phyloP scores from a whole-genome alignment of 2,888 invertebrate species.

The Nasonovia ribisnigri region DNA sequence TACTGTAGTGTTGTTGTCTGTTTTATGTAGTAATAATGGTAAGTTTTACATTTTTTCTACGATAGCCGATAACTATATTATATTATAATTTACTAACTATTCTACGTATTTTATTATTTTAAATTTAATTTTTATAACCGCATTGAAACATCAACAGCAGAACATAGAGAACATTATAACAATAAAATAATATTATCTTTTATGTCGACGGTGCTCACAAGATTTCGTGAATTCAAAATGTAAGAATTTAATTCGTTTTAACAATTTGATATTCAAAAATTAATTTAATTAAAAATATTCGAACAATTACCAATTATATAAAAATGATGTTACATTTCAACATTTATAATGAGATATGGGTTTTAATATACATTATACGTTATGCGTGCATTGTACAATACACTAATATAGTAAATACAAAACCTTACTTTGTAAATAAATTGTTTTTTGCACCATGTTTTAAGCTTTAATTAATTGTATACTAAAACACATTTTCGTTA shows the following conservation, averaged over 20 bases:
- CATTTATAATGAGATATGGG: not conserved
- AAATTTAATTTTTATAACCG: not conserved
- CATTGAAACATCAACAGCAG: not conserved
- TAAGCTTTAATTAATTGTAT: not conserved
- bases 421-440: not conserved
- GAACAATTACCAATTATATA: not conserved
- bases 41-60: not conserved
- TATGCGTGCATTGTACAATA: not conserved
- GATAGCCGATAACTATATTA: not conserved
- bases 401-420: not conserved
- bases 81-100: not conserved
- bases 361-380: not conserved
- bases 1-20: not conserved
- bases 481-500: not conserved
- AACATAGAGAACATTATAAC: not conserved
- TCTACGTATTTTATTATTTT: not conserved
- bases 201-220: not conserved
- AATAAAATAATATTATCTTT: not conserved
- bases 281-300: not conserved
- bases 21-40: not conserved
- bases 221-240: not conserved
- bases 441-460: not conserved
- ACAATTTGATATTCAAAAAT: not conserved
- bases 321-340: not conserved
- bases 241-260: not conserved